phyloP scores from a whole-genome alignment of 1,140 invertebrate species.

The Alviniconcha marisindica region DNA sequence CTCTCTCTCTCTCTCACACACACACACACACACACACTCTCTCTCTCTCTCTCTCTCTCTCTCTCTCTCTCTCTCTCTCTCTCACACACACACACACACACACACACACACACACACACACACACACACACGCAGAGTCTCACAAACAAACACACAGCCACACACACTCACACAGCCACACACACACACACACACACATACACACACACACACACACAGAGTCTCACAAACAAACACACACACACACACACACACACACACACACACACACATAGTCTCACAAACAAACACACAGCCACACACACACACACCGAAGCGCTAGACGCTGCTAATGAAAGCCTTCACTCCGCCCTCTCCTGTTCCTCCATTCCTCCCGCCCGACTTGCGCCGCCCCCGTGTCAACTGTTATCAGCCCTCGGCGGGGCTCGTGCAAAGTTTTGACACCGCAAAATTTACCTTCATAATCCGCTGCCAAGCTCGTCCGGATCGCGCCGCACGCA shows the following conservation, averaged over 20 bases:
- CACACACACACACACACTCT: background rate
- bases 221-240: too few species aligned
- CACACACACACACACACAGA: too few species aligned
- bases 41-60: slow-evolving; percentile 16
- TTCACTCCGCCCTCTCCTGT: background rate
- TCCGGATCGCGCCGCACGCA: background rate
- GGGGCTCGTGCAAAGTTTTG: slow-evolving; percentile 34
- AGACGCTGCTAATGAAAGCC: slow-evolving; percentile 25
- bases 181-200: too few species aligned
- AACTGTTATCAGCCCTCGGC: slow-evolving; percentile 37
- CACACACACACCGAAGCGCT: background rate
- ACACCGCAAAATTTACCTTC: slow-evolving; percentile 41
- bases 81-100: too few species aligned
- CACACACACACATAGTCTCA: too few species aligned
- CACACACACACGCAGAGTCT: too few species aligned
- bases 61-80: background rate
- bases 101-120: too few species aligned
- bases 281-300: too few species aligned
- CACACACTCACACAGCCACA: too few species aligned
- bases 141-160: too few species aligned
- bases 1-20: background rate
- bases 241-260: too few species aligned
- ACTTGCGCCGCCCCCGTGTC: slow-evolving; percentile 37
- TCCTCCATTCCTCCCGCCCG: background rate
- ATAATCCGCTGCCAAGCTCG: slow-evolving; percentile 36